These are phyloP conservation scores for Kryphioiulus occultus DNA, from an alignment of 2,888 invertebrate genomes.

Conservation along the genomic window DNA sequence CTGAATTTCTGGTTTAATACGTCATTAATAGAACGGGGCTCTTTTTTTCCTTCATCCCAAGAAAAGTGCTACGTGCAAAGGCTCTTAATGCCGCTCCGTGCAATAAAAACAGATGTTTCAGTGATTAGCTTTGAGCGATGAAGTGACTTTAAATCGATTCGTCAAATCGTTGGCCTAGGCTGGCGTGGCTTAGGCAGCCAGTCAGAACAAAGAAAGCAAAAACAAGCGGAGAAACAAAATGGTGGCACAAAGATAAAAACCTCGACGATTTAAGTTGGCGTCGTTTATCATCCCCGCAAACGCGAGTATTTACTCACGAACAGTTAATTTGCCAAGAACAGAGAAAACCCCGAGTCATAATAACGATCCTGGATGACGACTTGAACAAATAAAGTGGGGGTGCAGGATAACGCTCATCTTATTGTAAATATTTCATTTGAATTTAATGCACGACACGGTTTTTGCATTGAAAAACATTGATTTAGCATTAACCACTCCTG, in stretches of 20 bases:
- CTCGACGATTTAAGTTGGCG: neutral
- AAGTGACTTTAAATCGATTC: conserved; percentile 39
- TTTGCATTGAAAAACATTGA: neutral
- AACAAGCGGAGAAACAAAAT: neutral
- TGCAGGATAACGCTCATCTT: neutral
- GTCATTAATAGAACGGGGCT: conserved; percentile 9
- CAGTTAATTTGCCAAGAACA: conserved; percentile 3
- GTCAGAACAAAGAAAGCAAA: conserved; percentile 11
- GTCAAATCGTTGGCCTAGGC: conserved; percentile 28
- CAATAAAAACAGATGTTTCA: conserved; percentile 46
- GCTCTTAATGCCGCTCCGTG: conserved; percentile 8
- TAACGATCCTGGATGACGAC: neutral
- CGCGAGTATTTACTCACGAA: neutral
- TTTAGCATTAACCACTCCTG: neutral
- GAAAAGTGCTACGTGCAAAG: conserved; percentile 30
- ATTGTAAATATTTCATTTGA: neutral
- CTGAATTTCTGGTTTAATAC: conserved; percentile 36
- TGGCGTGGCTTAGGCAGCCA: neutral
- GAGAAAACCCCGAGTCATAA: neutral
- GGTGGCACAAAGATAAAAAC: neutral
- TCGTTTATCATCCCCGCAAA: neutral
- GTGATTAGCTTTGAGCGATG: conserved; percentile 44
- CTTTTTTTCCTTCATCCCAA: neutral
- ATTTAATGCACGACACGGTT: neutral
- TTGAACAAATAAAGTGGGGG: neutral